phyloP scores from a whole-genome alignment of 1,140 invertebrate species.

The Dendrolimus kikuchii region DNA sequence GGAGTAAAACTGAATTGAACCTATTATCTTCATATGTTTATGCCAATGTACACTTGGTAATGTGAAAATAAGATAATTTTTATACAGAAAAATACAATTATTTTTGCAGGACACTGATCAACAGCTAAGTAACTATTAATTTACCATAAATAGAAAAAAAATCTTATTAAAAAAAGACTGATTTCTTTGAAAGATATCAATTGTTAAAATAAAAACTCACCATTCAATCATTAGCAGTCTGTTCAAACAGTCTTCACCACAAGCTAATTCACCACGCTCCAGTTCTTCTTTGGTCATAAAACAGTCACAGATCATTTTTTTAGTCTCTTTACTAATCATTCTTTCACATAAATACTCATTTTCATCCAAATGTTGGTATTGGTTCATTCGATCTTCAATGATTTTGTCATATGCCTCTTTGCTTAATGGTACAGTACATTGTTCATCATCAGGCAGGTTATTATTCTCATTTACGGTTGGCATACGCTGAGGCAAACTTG shows the following conservation, averaged over 20 bases:
- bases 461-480: slow-evolving; percentile 37
- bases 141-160: not conserved
- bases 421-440: slow-evolving; percentile 33
- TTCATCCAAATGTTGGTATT: slow-evolving; percentile 86
- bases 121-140: not conserved
- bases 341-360: slow-evolving; percentile 89
- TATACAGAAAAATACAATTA: too few relatives aligned
- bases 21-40: too few relatives aligned
- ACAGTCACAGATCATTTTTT: slow-evolving; percentile 97
- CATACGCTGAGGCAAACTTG: slow-evolving; percentile 41
- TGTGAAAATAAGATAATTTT: too few relatives aligned
- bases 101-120: too few relatives aligned
- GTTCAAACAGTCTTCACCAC: slow-evolving; percentile 97
- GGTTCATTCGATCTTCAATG: slow-evolving; percentile 81
- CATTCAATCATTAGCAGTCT: slow-evolving; percentile 98
- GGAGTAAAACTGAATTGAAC: too few relatives aligned
- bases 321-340: slow-evolving; percentile 89
- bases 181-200: not conserved
- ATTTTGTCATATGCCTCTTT: slow-evolving; percentile 70
- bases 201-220: slow-evolving; percentile 68
- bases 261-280: slow-evolving; percentile 86
- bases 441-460: slow-evolving; percentile 30
- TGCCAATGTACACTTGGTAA: too few relatives aligned
- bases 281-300: slow-evolving; percentile 92
- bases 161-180: not conserved